Base-by-base conservation (phyloP, 2,797 vertebrate genomes). In the Acrossocheilus fasciatus region DNA sequence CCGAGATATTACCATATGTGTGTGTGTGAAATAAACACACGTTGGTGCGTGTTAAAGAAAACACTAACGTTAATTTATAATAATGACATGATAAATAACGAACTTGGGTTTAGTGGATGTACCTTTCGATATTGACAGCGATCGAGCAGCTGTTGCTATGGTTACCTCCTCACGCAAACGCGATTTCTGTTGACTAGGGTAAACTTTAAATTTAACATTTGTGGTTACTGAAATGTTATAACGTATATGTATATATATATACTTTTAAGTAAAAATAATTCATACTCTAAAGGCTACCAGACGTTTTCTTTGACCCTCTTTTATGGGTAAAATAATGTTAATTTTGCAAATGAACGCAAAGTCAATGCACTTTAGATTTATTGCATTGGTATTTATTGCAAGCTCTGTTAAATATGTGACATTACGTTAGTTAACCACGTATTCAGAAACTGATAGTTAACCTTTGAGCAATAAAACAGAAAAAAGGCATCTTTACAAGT, bases 121-220 rank as follows among this genome's bases (percentile, higher is more conserved):
- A 18, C 15, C 15, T 3, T 30, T 62, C 4, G 30, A 18, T 17
- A 43, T 9, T 7, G 39, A 17, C 52, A 15, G 36, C 23, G 2
- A 20, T 43, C 47, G 8, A 36, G 34, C 12, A 82, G 47, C 47
- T 72, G 81, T 82, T 82, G 66, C 68, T 72, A 82, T 82, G 81
- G 81, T 57, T 39, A 72, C 81, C 30, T 41, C 47, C 20, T 69
- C 45, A 69, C 3, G 6, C 45, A 26, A 50, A 66, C 3, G 3
- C 43, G 17, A 36, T 50, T 81, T 68, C 14, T 78, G 23, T 59
- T 30, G 4, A 15, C 57, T 2, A 26, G 23, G 0, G 74, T 18
- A 39, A 12, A 77, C 18, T 39, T 77, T 7, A 4, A 15, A 7
- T 23, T 4, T 36, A 54, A 23, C 8, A 12, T 75, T 15, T n/a